These are phyloP conservation scores for Crepidodera aurea DNA, from an alignment of 2,888 invertebrate species.

Conservation along the genomic window DNA sequence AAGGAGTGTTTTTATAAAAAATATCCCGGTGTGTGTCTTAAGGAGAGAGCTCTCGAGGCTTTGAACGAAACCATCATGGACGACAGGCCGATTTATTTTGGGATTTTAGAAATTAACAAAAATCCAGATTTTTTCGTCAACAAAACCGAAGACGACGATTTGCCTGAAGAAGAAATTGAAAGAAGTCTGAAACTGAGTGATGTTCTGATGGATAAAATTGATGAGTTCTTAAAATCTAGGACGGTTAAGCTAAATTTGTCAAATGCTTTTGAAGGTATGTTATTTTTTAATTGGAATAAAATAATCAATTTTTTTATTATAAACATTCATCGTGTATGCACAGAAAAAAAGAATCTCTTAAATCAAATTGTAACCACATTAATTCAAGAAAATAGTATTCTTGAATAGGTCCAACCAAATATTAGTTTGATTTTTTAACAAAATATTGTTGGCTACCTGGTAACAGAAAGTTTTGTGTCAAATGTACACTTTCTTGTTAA, in stretches of 20 bases:
- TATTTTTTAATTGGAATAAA: no score
- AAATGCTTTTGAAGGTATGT: conserved; percentile 54
- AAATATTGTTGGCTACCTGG: no score
- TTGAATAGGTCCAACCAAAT: no score
- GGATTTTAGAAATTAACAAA: conserved; percentile 55
- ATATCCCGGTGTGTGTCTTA: conserved; percentile 60
- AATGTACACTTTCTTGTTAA: no score
- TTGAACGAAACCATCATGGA: conserved; percentile 60
- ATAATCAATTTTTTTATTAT: not conserved
- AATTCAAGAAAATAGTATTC: no score
- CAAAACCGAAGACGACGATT: conserved; percentile 60
- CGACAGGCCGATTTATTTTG: conserved; percentile 55
- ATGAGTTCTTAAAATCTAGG: conserved; percentile 60
- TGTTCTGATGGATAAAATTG: conserved; percentile 57
- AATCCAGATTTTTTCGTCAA: conserved; percentile 56
- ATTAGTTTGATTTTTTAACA: no score
- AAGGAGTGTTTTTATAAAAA: conserved; percentile 56
- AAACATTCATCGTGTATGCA: no score
- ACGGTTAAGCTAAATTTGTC: conserved; percentile 59
- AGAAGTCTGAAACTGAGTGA: conserved; percentile 63
- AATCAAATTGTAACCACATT: no score
- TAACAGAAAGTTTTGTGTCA: no score
- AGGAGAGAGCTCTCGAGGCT: conserved; percentile 56
- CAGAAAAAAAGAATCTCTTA: no score
- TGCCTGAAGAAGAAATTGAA: conserved; percentile 65